Evolutionary conservation across 2,797 vertebrate genomes (phyloP).

Genomic region (Poecilia picta): DNA sequence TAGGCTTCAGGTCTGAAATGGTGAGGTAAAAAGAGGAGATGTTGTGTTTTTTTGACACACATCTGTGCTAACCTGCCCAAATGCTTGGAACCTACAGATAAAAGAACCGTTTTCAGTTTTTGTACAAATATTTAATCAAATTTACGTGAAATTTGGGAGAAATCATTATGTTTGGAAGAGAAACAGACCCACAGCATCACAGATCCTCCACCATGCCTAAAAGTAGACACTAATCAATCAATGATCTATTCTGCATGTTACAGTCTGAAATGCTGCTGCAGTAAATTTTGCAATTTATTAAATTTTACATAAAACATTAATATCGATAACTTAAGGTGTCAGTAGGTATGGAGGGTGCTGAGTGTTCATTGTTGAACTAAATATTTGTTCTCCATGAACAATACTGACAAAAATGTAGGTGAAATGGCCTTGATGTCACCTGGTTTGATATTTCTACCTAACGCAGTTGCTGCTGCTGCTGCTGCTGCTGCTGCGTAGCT

Average conservation of each 20-base stretch:
- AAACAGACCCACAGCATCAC: neutral
- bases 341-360: neutral
- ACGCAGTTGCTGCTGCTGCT: constrained; percentile 18
- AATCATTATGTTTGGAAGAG: neutral
- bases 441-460: constrained; percentile 27
- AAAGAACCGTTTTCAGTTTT: neutral
- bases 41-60: neutral
- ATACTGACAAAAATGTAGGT: neutral
- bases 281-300: neutral
- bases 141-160: neutral
- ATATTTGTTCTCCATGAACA: neutral
- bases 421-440: constrained; percentile 41
- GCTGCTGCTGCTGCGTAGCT: constrained; percentile 14
- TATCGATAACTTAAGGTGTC: neutral
- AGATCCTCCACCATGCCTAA: neutral
- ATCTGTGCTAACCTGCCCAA: neutral
- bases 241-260: neutral
- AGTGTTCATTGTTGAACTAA: neutral
- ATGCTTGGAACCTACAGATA: neutral
- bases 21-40: neutral
- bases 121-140: neutral
- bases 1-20: neutral
- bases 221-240: neutral
- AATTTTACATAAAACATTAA: too few relatives aligned
- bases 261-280: neutral